phyloP scores from a whole-genome alignment of 2,797 vertebrate genomes.

The Onychomys leucogaster region DNA sequence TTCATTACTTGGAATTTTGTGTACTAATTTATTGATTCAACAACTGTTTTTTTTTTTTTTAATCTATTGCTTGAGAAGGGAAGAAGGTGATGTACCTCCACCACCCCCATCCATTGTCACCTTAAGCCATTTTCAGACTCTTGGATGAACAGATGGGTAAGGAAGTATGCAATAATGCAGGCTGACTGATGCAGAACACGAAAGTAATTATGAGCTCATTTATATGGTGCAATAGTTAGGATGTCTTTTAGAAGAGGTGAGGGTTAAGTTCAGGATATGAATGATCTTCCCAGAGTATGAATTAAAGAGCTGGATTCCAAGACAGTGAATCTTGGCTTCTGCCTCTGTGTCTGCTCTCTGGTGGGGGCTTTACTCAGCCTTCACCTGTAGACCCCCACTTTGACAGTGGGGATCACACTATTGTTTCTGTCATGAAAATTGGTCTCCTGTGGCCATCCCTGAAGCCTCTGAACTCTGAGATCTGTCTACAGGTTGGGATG shows the following conservation, averaged over 20 bases:
- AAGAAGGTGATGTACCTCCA: background rate
- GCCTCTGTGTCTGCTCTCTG: background rate
- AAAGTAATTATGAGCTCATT: conserved; percentile 29
- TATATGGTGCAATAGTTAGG: background rate
- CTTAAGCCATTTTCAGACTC: conserved; percentile 13
- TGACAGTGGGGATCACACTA: background rate
- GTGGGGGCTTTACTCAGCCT: background rate
- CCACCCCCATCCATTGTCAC: background rate
- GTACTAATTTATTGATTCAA: conserved; percentile 42
- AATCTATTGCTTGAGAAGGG: background rate
- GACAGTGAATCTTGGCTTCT: background rate
- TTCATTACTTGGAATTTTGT: conserved; percentile 46
- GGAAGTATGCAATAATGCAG: background rate
- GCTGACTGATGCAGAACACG: background rate
- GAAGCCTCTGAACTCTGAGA: background rate
- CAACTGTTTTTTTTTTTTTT: conserved; percentile 44
- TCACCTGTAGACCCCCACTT: background rate
- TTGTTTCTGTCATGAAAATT: background rate
- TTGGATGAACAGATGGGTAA: background rate
- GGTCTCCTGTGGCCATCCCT: background rate
- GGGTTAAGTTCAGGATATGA: background rate
- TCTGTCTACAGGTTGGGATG: background rate
- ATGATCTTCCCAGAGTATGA: background rate
- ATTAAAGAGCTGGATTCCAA: background rate
- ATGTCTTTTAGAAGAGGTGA: conserved; percentile 21